Percentiles rank a stretch among this genome's conserved stretches.
Conservation (phyloP, 2,888 invertebrate genomes). For the Stratiomys singularior region DNA sequence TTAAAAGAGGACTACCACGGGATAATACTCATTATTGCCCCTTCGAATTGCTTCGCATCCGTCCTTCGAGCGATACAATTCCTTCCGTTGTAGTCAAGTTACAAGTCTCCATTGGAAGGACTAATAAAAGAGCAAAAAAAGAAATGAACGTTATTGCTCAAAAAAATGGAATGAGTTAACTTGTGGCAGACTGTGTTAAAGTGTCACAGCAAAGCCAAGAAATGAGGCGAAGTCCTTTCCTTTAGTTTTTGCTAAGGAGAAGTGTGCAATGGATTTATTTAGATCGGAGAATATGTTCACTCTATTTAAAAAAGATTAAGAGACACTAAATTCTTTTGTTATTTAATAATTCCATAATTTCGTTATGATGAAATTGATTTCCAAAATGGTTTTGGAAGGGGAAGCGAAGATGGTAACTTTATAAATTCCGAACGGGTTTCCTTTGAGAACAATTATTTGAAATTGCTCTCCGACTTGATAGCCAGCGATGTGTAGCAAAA, state of each 20-base stretch:
- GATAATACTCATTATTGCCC: conserved; percentile 55
- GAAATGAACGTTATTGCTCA: background rate
- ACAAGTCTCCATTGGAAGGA: no score
- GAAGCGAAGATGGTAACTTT: no score
- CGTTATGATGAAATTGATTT: no score
- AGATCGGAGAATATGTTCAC: conserved; percentile 50
- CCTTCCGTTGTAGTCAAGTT: conserved; percentile 3
- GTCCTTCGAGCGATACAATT: background rate
- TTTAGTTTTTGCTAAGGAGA: conserved; percentile 37
- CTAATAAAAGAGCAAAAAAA: conserved; percentile 4
- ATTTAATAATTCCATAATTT: no score
- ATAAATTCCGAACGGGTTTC: no score
- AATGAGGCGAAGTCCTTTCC: background rate
- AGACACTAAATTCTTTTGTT: conserved; percentile 30
- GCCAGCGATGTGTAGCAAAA: no score
- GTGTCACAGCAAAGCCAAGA: no score
- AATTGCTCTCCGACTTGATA: no score
- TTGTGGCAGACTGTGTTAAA: background rate
- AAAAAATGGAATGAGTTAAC: conserved; percentile 3
- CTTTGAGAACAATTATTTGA: no score
- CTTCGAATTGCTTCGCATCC: conserved; percentile 33
- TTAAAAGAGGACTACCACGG: conserved; percentile 54
- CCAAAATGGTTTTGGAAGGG: no score
- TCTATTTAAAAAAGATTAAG: conserved; percentile 50
- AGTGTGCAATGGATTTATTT: conserved; percentile 42